These are phyloP conservation scores for Sardina pilchardus DNA, from an alignment of 2,113 vertebrate genomes.

Conservation along the genomic window DNA sequence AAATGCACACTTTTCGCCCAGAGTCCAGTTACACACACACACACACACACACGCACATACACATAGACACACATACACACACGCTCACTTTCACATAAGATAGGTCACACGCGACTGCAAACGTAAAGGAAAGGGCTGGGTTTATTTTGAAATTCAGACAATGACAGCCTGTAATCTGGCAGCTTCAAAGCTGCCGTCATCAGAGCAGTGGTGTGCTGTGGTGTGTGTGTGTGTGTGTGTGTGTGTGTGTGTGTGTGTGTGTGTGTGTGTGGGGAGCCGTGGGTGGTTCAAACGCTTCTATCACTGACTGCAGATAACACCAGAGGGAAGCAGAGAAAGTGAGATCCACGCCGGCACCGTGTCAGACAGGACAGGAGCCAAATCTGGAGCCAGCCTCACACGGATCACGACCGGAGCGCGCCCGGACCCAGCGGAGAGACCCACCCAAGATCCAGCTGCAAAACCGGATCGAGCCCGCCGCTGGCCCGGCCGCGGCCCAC, in stretches of 20 bases:
- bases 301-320: conserved; percentile 19
- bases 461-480: too few species aligned
- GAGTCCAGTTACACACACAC: not conserved
- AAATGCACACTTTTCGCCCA: not conserved
- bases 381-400: not conserved
- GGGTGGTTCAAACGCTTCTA: not conserved
- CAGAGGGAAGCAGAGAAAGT: not conserved
- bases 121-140: not conserved
- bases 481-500: too few species aligned
- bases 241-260: not conserved
- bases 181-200: not conserved
- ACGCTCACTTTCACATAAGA: not conserved
- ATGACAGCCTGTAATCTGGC: conserved; percentile 18
- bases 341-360: conserved; percentile 23
- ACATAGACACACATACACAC: not conserved
- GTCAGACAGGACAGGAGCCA: conserved; percentile 29
- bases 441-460: too few species aligned
- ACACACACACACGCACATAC: conserved; percentile 22
- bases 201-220: not conserved
- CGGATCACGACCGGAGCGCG: not conserved
- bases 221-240: not conserved
- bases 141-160: conserved; percentile 11
- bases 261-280: not conserved
- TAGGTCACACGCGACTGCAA: not conserved
- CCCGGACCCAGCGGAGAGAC: too few species aligned